phyloP scores from a whole-genome alignment of 2,888 invertebrate species.

The Kryphioiulus occultus region DNA sequence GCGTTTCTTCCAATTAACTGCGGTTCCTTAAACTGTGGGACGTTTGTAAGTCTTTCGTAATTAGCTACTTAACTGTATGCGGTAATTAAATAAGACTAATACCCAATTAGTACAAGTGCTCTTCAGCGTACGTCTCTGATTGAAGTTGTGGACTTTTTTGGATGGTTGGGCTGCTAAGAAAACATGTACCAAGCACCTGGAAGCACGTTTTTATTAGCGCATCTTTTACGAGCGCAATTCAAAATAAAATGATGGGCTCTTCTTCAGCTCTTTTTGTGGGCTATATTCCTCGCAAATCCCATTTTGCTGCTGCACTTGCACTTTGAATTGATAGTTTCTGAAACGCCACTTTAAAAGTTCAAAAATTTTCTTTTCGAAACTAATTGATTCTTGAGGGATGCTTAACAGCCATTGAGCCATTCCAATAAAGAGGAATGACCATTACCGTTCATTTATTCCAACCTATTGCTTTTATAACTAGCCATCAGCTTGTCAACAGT shows the following conservation, averaged over 20 bases:
- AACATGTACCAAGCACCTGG: not conserved
- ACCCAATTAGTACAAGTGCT: slow-evolving; percentile 45
- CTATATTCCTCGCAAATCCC: not conserved
- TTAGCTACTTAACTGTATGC: slow-evolving; percentile 46
- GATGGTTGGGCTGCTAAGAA: not conserved
- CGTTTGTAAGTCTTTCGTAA: slow-evolving; percentile 43
- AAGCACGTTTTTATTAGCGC: not conserved
- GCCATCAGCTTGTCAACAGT: no score
- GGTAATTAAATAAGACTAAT: slow-evolving; percentile 46
- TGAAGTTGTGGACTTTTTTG: not conserved
- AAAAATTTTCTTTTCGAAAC: no score
- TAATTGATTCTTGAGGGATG: no score
- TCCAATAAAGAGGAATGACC: no score
- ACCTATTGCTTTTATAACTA: no score
- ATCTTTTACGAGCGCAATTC: not conserved
- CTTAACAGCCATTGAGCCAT: no score
- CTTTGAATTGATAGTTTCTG: no score
- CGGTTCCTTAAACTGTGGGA: slow-evolving; percentile 37
- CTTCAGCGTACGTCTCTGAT: not conserved
- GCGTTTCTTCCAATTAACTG: slow-evolving; percentile 40
- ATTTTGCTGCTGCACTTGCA: no score
- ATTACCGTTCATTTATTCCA: no score
- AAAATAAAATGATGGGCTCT: not conserved
- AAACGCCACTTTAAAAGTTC: no score
- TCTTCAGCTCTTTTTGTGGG: not conserved